Base-by-base conservation (phyloP, 2,888 invertebrate genomes). In the Sceliomorpha sp. region DNA sequence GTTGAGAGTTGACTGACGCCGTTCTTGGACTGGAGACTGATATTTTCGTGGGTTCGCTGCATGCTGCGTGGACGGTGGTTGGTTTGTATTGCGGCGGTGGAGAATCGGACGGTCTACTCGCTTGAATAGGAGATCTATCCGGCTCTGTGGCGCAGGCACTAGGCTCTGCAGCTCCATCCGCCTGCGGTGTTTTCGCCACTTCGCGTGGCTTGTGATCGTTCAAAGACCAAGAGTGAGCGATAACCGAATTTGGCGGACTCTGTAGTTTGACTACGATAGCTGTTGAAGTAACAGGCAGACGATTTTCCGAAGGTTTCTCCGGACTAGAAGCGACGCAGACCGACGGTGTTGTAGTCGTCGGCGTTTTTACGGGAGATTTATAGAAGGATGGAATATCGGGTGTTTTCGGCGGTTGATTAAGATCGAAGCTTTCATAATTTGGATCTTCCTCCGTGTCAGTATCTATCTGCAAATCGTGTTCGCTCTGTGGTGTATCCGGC, bases 401-500 rank as follows among this genome's bases (percentile, higher is more conserved):
- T 2, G 91, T 91, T 84, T 90, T 92, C 72, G 89, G 91, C 55
- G 89, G 90, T 76, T 86, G 90, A 37, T 88, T 89, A 40, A 90
- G 85, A 72, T 91, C 91, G 42, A 90, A 88, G 34, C 79, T 90
- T 88, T 89, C 90, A 87, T 80, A 90, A 84, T 81, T 81, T 0
- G 80, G 88, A 70, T 90, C 90, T 81, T 96, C 95, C 82, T 96
- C 96, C 5, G 94, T 95, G 78, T 96, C 96, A 0, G 95, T 95
- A 84, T 96, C 96, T 60, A 96, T 96, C 86, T 95, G 93, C 13
- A 95, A 89, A 79, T 95, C 95, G 80, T 93, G 93, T 81, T 95
- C 96, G 36, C 96, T 95, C 77, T 94, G 94, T 2, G 96, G 96
- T 0, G 96, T 96, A 59, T 95, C 95, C 0, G 94, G 95, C 87